Conservation (phyloP, 2,888 invertebrate genomes). For the Agrotis puta region DNA sequence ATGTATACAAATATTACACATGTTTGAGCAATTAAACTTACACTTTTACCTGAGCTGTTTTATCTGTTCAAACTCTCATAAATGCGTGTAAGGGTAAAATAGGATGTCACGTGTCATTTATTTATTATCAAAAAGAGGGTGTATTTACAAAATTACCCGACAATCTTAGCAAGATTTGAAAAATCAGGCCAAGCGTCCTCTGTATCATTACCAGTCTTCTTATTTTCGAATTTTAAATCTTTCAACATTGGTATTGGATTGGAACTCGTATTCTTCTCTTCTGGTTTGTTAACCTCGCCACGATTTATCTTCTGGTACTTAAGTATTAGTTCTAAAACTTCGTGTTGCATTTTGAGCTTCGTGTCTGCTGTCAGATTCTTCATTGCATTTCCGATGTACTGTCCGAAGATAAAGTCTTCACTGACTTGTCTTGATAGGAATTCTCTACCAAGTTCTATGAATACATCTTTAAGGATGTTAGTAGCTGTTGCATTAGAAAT, state of each 20-base stretch:
- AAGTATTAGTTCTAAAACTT: constrained; percentile 82
- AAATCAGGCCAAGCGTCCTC: constrained; percentile 87
- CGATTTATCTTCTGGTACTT: constrained; percentile 75
- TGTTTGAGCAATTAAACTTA: too few relatives aligned
- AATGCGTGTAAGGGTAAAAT: too few relatives aligned
- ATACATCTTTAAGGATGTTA: constrained; percentile 78
- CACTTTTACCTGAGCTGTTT: too few relatives aligned
- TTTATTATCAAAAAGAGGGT: constrained; percentile 20
- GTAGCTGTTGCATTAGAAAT: constrained; percentile 65
- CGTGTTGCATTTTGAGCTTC: constrained; percentile 83
- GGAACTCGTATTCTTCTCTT: constrained; percentile 41
- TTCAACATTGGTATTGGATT: constrained; percentile 51
- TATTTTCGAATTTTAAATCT: constrained; percentile 73
- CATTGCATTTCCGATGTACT: constrained; percentile 84
- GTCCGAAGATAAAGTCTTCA: constrained; percentile 89
- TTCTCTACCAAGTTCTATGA: constrained; percentile 81
- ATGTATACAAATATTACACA: too few relatives aligned
- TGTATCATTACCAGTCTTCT: constrained; percentile 77
- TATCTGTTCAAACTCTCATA: too few relatives aligned
- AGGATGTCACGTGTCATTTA: too few relatives aligned
- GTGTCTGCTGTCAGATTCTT: constrained; percentile 79
- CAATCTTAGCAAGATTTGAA: constrained; percentile 83
- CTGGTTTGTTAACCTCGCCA: constrained; percentile 58
- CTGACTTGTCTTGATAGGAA: constrained; percentile 79
- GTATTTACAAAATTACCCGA: constrained; percentile 70